Percentiles rank a stretch among this genome's conserved stretches.
Conservation (phyloP, 1,140 invertebrate genomes). For the Propsilocerus akamusi region DNA sequence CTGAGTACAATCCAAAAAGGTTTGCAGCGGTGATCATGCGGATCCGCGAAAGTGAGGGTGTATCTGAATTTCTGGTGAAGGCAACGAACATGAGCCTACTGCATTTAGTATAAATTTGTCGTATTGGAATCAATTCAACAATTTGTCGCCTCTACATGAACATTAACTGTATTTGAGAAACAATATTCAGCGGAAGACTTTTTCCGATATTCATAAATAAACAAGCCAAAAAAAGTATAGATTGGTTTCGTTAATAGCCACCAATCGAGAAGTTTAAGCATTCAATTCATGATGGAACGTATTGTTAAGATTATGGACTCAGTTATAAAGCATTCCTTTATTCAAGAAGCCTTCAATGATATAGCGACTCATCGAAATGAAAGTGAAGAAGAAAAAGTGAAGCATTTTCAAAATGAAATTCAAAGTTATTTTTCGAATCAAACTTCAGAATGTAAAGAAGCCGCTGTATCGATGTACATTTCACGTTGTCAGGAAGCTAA, state of each 20-base stretch:
- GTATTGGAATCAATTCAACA: constrained; percentile 1
- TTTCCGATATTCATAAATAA: constrained; percentile 5
- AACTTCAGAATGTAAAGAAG: background rate
- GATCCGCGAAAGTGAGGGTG: constrained; percentile 53
- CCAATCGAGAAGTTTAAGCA: background rate
- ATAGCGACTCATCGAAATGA: background rate
- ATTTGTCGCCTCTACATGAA: too few species aligned
- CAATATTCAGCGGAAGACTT: too few species aligned
- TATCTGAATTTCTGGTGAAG: background rate
- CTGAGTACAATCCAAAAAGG: constrained; percentile 99
- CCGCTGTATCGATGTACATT: background rate
- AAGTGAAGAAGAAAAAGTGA: background rate
- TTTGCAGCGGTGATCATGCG: constrained; percentile 99
- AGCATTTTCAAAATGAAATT: background rate
- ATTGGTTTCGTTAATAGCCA: background rate
- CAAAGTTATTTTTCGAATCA: background rate
- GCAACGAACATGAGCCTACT: too few species aligned
- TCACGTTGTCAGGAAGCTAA: background rate
- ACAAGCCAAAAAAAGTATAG: constrained; percentile 1
- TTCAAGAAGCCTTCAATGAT: background rate
- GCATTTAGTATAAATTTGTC: constrained; percentile 4
- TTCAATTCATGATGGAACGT: background rate
- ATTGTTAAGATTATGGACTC: constrained; percentile 1
- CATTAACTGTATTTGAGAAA: too few species aligned
- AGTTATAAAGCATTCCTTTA: background rate